phyloP scores from a whole-genome alignment of 1,140 invertebrate genomes.

The Apis laboriosa region DNA sequence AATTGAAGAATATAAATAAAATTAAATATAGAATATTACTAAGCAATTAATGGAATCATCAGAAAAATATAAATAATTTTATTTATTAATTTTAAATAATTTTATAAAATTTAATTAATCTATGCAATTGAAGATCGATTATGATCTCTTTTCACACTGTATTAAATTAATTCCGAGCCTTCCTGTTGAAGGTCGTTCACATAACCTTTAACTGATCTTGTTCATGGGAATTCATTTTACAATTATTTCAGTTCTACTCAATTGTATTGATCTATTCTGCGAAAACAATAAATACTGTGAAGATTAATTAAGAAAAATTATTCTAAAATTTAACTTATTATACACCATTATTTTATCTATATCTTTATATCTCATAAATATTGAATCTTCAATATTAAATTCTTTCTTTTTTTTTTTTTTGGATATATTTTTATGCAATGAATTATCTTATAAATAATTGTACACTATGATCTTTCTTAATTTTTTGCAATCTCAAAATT shows the following conservation, averaged over 20 bases:
- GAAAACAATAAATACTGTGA: neutral
- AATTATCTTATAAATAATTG: too few relatives aligned
- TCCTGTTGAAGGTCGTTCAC: conserved; percentile 47
- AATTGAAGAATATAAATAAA: too few relatives aligned
- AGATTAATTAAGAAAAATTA: neutral
- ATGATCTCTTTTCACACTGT: conserved; percentile 7
- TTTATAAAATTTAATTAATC: too few relatives aligned
- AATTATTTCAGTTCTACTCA: neutral
- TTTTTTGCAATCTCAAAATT: neutral
- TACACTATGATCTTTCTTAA: neutral
- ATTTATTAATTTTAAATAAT: neutral
- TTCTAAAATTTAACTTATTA: too few relatives aligned
- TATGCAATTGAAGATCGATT: neutral
- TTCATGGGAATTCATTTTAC: conserved; percentile 32
- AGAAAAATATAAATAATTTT: too few relatives aligned
- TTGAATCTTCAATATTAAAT: too few relatives aligned
- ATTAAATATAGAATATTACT: too few relatives aligned
- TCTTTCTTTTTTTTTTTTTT: too few relatives aligned
- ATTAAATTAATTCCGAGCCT: conserved; percentile 38
- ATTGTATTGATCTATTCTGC: conserved; percentile 8
- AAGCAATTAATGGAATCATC: neutral
- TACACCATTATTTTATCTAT: too few relatives aligned
- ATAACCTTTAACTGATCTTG: neutral
- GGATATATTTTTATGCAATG: too few relatives aligned
- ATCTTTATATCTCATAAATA: too few relatives aligned